Conservation (phyloP, 2,888 invertebrate genomes). For the Protophormia terraenovae region DNA sequence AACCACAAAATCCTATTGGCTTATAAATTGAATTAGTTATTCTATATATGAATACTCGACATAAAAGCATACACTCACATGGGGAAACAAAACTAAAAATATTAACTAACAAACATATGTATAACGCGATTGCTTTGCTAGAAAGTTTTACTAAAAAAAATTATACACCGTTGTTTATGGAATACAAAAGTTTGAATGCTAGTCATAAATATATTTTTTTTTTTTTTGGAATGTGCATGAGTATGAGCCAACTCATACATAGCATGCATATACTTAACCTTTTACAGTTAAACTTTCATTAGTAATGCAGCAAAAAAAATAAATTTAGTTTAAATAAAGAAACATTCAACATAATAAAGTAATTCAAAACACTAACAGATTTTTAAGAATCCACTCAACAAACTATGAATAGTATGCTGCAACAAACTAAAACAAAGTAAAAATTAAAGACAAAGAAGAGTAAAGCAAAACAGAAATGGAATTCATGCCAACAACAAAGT, state of each 20-base stretch:
- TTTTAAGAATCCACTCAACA: not conserved
- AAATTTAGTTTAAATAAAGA: not conserved
- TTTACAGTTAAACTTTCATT: not conserved
- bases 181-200: no score
- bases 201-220: no score
- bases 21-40: conserved; percentile 6
- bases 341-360: not conserved
- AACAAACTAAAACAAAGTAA: not conserved
- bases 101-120: no score
- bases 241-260: no score
- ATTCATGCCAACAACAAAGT: no score
- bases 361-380: not conserved
- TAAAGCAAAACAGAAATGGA: not conserved
- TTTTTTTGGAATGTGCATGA: no score
- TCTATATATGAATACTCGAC: not conserved
- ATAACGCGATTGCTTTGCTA: not conserved
- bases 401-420: not conserved
- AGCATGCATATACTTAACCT: not conserved
- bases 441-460: not conserved
- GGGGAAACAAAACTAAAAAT: not conserved
- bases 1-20: conserved; percentile 23
- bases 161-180: no score
- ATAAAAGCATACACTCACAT: not conserved
- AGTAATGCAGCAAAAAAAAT: not conserved
- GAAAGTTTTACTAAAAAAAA: not conserved